Evolutionary conservation across 2,113 vertebrate genomes (phyloP), one percentile per base, ranked within the genome.

Genomic region (Aspiorhynchus laticeps): DNA sequence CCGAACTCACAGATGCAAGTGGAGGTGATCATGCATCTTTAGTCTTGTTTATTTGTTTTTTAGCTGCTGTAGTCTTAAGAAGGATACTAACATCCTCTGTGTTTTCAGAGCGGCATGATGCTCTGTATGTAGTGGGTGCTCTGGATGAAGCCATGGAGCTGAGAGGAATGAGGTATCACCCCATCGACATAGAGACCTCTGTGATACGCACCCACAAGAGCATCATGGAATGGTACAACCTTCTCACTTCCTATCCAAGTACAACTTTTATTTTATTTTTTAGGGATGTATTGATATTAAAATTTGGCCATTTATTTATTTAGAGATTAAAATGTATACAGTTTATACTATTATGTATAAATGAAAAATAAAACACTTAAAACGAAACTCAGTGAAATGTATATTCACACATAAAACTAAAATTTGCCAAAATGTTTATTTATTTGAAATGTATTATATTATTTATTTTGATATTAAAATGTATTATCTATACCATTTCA

Each of bases 101-200:
- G 65, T 83, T 83, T 80, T n/a, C 94, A 99, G 98, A 99, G 93
- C 95, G 98, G 48, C 98, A 99, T 0, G 98, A 99, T 21, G 98
- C 98, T 61, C 96, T 99, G 88, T 99, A 99, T 1, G 98, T 99
- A 91, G 98, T 99, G 46, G 98, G 98, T 3, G 97, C 98, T 8
- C 94, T 99, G 92, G 98, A 99, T 78, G 98, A 99, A 94, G 97
- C 98, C 93, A 98, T 99, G 98, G 98, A 99, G 93, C 92, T 99
- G 88, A 92, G 98, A 85, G 98, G 98, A 31, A 99, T 99, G 98
- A 93, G 98, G 85, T 99, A 99, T 91, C 98, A 99, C 59, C 98
- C 98, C 0, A 99, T 99, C 31, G 98, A 99, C 95, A 99, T 99
- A 9, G 98, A 99, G 93, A 99, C 98, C 61, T 99, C 98, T 0